Evolutionary conservation across 2,888 invertebrate species (phyloP), one percentile per base, ranked within the genome.

Genomic region (Xiphydria camelus): DNA sequence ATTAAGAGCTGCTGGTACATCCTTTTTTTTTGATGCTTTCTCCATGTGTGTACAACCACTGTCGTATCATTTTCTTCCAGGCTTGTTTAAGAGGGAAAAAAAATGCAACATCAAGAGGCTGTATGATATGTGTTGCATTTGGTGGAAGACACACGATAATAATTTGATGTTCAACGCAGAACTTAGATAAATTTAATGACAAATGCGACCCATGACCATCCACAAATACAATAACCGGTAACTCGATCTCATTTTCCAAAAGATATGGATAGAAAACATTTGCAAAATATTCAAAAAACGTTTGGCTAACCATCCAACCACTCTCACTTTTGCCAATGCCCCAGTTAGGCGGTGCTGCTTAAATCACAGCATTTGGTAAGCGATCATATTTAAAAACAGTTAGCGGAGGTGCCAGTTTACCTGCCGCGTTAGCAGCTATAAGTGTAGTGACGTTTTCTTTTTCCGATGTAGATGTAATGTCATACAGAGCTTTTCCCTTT

Each of bases 221-320:
- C 18, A 55, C 33, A 41, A 55, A 57, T 6, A 57, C 41, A 9
- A 57, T 48, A 1, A 59, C 51, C 9, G 55, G 55, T n/a, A 50
- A 19, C 29, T 32, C 21, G 36, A 45, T 36, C 22, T 47, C 35
- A n/a, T 36, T 43, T 37, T 54, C 29, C 10, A 43, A 9, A 5
- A 59, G 39, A 23, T 17, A 53, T 15, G 57, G 47, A 14, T 37
- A 12, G 35, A 55, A 57, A 3, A 48, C 43, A 35, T 54, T 50
- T 6, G 39, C 31, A 18, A 59, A 40, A 42, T 53, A 58, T 37
- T 57, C 53, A 22, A 36, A 58, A 41, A 57, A 58, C 2, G 39
- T 25, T 47, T 52, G 45, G 7, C 45, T 36, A n/a, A 39, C 52
- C 51, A 55, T 55, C 54, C 58, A 55, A 5, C 52, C 54, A 14